These are phyloP conservation scores for Geotrupes spiniger DNA, from an alignment of 2,888 invertebrate genomes.

Conservation along the genomic window DNA sequence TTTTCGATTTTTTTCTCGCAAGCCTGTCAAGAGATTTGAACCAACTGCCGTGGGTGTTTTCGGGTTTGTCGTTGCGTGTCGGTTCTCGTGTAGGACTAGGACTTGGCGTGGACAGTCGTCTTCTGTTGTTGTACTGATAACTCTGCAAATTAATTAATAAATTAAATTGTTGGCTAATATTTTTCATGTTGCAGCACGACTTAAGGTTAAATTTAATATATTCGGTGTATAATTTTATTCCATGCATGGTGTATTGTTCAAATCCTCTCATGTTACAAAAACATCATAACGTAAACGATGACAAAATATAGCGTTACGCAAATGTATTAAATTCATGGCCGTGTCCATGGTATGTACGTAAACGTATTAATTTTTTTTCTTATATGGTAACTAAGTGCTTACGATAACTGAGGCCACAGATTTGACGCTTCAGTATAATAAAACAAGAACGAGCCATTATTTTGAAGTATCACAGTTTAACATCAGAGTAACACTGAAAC, in stretches of 20 bases:
- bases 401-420: not conserved
- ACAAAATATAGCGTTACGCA: not conserved
- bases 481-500: too few species aligned
- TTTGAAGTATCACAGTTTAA: too few species aligned
- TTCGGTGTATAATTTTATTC: too few species aligned
- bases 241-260: too few species aligned
- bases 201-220: too few species aligned
- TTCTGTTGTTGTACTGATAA: conserved; percentile 66
- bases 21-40: conserved; percentile 76
- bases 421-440: too few species aligned
- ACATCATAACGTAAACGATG: not conserved
- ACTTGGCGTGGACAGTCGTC: conserved; percentile 72
- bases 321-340: conserved; percentile 5
- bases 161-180: conserved; percentile 1
- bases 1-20: conserved; percentile 62
- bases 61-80: conserved; percentile 43
- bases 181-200: too few species aligned
- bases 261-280: too few species aligned
- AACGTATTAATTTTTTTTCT: not conserved
- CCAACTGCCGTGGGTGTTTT: conserved; percentile 59
- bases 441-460: too few species aligned
- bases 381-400: not conserved
- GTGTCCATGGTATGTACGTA: too few species aligned
- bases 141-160: conserved; percentile 45
- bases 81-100: conserved; percentile 57